Conservation (phyloP, 1,140 invertebrate genomes). For the Cyclina sinensis region DNA sequence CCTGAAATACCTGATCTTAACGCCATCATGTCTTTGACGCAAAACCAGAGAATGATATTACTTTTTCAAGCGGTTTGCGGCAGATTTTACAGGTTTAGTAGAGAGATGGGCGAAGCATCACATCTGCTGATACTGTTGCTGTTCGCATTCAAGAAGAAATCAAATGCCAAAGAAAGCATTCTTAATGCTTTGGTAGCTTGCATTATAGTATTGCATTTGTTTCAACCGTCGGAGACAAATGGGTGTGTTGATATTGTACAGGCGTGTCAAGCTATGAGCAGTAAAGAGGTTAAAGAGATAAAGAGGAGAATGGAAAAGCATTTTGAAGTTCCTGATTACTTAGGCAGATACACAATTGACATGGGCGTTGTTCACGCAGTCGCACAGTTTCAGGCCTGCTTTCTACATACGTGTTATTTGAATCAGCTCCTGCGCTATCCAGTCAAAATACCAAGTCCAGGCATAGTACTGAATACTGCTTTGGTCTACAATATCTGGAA, state of each 20-base stretch:
- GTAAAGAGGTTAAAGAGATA: no score
- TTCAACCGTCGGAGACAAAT: constrained; percentile 21
- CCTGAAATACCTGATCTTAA: constrained; percentile 73
- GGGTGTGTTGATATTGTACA: no score
- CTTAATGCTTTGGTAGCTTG: constrained; percentile 74
- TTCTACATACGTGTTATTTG: constrained; percentile 71
- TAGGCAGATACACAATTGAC: no score
- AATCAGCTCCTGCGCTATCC: constrained; percentile 78
- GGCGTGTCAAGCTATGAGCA: no score
- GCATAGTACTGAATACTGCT: constrained; percentile 19
- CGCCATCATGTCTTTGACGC: constrained; percentile 69
- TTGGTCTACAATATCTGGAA: constrained; percentile 38
- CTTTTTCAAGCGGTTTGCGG: constrained; percentile 71
- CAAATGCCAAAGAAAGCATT: constrained; percentile 70
- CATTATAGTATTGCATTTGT: constrained; percentile 71
- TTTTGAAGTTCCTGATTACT: no score
- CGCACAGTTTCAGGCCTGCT: constrained; percentile 80
- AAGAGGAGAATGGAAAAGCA: no score
- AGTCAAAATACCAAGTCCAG: background rate
- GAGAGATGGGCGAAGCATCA: background rate
- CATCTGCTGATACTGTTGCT: constrained; percentile 85
- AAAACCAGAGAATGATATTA: constrained; percentile 56
- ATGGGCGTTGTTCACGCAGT: constrained; percentile 76
- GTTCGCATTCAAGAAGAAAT: constrained; percentile 88
- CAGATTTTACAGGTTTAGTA: constrained; percentile 56